Percentiles rank a stretch among this genome's conserved stretches.
phyloP scores from a whole-genome alignment of 2,888 invertebrate genomes.

The Mystacides longicornis region DNA sequence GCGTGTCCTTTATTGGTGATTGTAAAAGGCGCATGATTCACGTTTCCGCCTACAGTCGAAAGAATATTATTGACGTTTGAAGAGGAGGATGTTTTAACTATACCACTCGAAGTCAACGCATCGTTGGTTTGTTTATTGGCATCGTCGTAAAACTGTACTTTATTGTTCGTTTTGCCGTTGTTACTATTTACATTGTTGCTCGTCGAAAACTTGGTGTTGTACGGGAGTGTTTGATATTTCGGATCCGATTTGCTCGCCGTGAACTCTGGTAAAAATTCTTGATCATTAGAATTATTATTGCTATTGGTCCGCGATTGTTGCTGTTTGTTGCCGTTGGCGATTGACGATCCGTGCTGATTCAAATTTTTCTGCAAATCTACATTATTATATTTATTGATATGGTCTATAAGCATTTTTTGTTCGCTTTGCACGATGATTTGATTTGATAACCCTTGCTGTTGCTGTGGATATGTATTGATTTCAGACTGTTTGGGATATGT shows the following conservation, averaged over 20 bases:
- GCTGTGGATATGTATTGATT: conserved; percentile 35
- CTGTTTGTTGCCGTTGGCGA: conserved; percentile 36
- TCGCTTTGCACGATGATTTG: conserved; percentile 34
- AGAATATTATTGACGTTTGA: conserved; percentile 24
- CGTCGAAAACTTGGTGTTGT: conserved; percentile 77
- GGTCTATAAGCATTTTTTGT: conserved; percentile 41
- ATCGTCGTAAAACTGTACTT: conserved; percentile 26
- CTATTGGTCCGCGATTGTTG: conserved; percentile 29
- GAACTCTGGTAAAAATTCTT: conserved; percentile 59
- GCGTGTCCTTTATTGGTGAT: conserved; percentile 56
- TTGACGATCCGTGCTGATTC: conserved; percentile 43
- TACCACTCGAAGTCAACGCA: conserved; percentile 7
- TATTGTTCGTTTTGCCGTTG: conserved; percentile 34
- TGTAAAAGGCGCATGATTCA: conserved; percentile 46
- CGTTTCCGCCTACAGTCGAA: conserved; percentile 38
- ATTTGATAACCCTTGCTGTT: conserved; percentile 43
- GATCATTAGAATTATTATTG: conserved; percentile 37
- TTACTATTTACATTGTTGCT: conserved; percentile 41
- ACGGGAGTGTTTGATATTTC: conserved; percentile 87
- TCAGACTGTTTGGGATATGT: conserved; percentile 40
- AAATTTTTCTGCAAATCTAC: conserved; percentile 46
- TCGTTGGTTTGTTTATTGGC: conserved; percentile 13
- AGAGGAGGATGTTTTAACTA: conserved; percentile 22
- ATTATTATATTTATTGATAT: conserved; percentile 42
- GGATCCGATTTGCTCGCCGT: conserved; percentile 78